Evolutionary conservation across 2,113 vertebrate species (phyloP).

Genomic region (Gallinago jamesoni): DNA sequence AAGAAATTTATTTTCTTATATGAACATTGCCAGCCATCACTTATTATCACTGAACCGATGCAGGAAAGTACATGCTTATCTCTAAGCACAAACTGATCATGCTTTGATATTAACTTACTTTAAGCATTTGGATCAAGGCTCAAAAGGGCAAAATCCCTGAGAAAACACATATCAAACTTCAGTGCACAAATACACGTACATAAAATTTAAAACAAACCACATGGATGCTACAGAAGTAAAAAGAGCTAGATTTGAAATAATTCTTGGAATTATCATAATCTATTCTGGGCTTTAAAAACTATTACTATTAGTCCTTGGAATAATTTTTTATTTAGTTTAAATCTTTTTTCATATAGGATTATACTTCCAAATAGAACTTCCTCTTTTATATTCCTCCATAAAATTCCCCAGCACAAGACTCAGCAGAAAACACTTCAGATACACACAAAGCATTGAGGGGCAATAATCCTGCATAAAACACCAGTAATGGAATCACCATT

Average conservation of each 20-base stretch:
- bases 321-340: neutral
- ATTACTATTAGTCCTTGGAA: neutral
- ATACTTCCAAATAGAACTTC: neutral
- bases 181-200: neutral
- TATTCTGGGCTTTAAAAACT: neutral
- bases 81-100: neutral
- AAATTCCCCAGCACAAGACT: neutral
- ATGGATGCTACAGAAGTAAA: neutral
- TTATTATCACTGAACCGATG: neutral
- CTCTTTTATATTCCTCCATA: neutral
- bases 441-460: neutral
- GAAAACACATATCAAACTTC: neutral
- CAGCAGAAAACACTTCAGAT: neutral
- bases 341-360: neutral
- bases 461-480: neutral
- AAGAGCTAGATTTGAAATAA: neutral
- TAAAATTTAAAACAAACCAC: neutral
- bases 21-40: neutral
- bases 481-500: neutral
- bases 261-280: neutral
- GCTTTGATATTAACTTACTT: neutral
- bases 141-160: neutral
- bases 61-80: neutral
- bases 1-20: neutral
- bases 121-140: neutral